phyloP scores from a whole-genome alignment of 2,888 invertebrate species.

The Acrocera orbiculus region DNA sequence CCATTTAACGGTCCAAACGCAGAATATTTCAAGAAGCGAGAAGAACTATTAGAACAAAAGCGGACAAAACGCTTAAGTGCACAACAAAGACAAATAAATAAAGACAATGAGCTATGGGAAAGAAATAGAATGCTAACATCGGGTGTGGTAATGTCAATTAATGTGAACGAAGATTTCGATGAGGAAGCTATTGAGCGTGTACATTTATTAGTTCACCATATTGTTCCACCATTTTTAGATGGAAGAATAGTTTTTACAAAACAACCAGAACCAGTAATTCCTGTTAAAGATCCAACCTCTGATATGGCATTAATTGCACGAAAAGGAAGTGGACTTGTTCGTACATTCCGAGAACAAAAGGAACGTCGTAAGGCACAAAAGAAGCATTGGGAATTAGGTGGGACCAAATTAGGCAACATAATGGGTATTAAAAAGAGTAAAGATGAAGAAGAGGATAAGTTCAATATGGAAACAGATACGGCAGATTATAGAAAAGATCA shows the following conservation, averaged over 20 bases:
- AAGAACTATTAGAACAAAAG: conserved; percentile 77
- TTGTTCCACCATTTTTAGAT: conserved; percentile 96
- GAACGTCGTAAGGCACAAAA: conserved; percentile 93
- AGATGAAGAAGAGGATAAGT: conserved; percentile 52
- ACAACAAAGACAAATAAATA: conserved; percentile 90
- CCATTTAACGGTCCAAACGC: conserved; percentile 80
- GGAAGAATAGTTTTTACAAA: conserved; percentile 98
- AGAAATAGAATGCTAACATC: conserved; percentile 92
- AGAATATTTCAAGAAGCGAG: conserved; percentile 85
- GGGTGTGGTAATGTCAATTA: conserved; percentile 79
- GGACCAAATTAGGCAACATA: conserved; percentile 73
- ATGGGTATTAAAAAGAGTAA: conserved; percentile 82
- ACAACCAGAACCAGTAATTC: conserved; percentile 97
- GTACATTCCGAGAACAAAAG: conserved; percentile 85
- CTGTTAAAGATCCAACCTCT: conserved; percentile 84
- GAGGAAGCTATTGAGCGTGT: conserved; percentile 91
- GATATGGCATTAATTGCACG: conserved; percentile 94
- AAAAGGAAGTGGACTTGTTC: conserved; percentile 82
- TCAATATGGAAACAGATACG: conserved; percentile 47
- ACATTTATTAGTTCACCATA: conserved; percentile 91
- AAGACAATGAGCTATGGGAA: conserved; percentile 98
- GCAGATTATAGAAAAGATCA: conserved; percentile 84
- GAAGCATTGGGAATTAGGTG: conserved; percentile 97
- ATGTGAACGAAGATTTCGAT: conserved; percentile 82
- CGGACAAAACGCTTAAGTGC: conserved; percentile 88